A percentile compares a stretch with the other conserved stretches of the same genome.
Conservation (phyloP, 2,888 invertebrate species). For the Campoplex nolae region DNA sequence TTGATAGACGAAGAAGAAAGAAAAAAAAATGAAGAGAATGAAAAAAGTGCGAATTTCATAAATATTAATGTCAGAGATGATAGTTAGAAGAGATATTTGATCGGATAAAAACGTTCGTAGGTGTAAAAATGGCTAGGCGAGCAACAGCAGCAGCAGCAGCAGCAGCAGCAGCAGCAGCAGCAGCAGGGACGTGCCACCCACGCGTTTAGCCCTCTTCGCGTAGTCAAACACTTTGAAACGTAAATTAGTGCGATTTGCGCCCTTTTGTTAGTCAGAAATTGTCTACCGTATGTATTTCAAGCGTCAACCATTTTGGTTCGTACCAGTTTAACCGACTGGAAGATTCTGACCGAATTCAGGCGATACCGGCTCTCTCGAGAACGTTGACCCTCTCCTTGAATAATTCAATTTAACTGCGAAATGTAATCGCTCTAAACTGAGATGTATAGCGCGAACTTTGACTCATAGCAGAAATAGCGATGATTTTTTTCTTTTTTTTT, state of each 20-base stretch:
- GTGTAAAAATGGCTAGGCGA: slow-evolving; percentile 1
- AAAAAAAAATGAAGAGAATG: slow-evolving; percentile 9
- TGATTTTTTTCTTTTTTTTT: slow-evolving; percentile 11
- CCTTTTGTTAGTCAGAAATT: neutral
- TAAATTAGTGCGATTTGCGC: slow-evolving; percentile 6
- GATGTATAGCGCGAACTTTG: slow-evolving; percentile 25
- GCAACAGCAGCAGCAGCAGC: neutral
- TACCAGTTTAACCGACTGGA: slow-evolving; percentile 48
- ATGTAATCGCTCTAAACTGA: slow-evolving; percentile 11
- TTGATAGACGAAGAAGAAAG: neutral
- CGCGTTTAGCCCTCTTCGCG: neutral
- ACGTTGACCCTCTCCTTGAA: slow-evolving; percentile 20
- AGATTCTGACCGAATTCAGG: slow-evolving; percentile 46
- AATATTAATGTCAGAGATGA: neutral
- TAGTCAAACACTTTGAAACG: neutral
- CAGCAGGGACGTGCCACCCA: neutral
- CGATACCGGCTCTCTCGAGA: slow-evolving; percentile 24
- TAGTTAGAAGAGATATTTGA: slow-evolving; percentile 6
- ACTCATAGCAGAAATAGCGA: slow-evolving; percentile 24
- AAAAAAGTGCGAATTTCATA: slow-evolving; percentile 14
- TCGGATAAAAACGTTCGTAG: slow-evolving; percentile 10
- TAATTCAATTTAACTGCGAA: slow-evolving; percentile 38
- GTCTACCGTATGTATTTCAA: slow-evolving; percentile 8
- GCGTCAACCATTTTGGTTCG: slow-evolving; percentile 43
- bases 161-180: neutral